Conservation (phyloP, 2,113 vertebrate genomes). For the Diglossa brunneiventris region DNA sequence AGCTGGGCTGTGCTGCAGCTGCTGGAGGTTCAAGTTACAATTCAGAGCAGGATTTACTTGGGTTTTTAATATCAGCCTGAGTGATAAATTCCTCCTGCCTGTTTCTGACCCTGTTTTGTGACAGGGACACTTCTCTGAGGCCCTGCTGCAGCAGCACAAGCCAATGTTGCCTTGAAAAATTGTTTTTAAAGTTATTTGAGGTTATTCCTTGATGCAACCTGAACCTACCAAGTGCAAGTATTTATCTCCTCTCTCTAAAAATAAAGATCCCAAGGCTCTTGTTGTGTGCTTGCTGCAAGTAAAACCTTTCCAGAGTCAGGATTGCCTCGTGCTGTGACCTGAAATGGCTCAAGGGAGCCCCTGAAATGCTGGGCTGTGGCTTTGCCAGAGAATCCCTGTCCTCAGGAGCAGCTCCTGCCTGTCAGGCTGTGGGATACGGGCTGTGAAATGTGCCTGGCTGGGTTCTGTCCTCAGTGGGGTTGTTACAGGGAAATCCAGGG, state of each 20-base stretch:
- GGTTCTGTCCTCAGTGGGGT: accelerated
- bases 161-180: background rate
- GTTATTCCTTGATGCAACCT: background rate
- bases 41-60: background rate
- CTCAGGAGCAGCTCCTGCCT: background rate
- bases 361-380: background rate
- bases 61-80: background rate
- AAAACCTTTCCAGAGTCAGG: background rate
- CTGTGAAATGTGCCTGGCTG: background rate
- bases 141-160: background rate
- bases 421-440: accelerated
- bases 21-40: background rate
- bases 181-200: background rate
- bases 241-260: background rate
- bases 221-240: background rate
- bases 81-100: background rate
- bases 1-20: background rate
- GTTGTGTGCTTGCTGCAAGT: background rate
- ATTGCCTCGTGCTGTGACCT: background rate
- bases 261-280: background rate
- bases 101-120: background rate
- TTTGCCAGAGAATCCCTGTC: background rate
- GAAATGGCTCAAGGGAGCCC: background rate
- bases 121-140: background rate
- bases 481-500: too few relatives aligned